Conservation (phyloP, 1,140 invertebrate species). For the Charaxes varanes region DNA sequence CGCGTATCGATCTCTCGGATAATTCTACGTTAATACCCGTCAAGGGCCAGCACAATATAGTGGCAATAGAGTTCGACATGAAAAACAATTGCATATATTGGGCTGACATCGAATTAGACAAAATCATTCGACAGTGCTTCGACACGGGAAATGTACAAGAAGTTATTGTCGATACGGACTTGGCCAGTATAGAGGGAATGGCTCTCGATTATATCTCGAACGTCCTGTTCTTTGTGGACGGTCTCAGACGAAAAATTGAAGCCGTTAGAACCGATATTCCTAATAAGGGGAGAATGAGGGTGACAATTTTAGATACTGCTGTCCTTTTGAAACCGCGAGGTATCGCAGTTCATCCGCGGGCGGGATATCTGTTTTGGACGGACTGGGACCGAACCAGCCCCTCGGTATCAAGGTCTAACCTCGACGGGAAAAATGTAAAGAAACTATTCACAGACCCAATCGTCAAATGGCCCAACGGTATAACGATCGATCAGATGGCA, state of each 20-base stretch:
- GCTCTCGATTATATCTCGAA: constrained; percentile 95
- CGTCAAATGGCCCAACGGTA: constrained; percentile 91
- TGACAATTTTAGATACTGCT: constrained; percentile 83
- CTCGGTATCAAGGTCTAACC: constrained; percentile 87
- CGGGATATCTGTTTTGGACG: constrained; percentile 93
- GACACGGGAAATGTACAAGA: constrained; percentile 80
- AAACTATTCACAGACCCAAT: constrained; percentile 79
- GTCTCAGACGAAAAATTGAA: constrained; percentile 84
- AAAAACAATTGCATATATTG: constrained; percentile 91
- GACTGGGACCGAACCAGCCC: constrained; percentile 90
- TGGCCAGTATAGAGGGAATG: constrained; percentile 93
- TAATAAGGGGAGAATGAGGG: constrained; percentile 82
- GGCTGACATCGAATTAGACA: constrained; percentile 88
- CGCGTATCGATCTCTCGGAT: constrained; percentile 80
- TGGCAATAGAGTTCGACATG: constrained; percentile 92
- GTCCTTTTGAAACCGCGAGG: constrained; percentile 88
- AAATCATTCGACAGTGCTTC: constrained; percentile 87
- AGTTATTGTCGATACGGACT: constrained; percentile 81
- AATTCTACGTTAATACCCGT: constrained; percentile 80
- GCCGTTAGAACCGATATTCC: constrained; percentile 83
- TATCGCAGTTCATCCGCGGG: constrained; percentile 89
- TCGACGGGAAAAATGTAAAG: constrained; percentile 87
- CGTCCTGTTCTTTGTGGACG: constrained; percentile 94
- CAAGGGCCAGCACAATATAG: constrained; percentile 83
- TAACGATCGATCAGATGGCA: constrained; percentile 88